Conservation (phyloP, 2,797 vertebrate species). For the Chelmon rostratus region DNA sequence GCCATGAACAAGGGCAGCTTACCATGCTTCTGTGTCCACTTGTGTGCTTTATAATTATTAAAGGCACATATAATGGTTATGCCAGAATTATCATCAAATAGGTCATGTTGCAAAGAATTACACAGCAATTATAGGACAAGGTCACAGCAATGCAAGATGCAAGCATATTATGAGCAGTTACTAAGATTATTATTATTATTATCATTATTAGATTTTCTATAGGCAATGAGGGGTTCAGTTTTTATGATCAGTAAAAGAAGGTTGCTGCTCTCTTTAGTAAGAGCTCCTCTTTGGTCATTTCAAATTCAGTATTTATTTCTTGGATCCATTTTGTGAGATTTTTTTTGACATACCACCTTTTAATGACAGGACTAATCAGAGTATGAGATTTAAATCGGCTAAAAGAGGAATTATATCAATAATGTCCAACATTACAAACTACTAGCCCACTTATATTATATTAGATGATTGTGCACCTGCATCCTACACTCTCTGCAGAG, state of each 20-base stretch:
- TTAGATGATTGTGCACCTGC: not conserved
- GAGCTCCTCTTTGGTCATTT: not conserved
- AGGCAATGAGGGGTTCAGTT: not conserved
- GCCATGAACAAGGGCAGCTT: constrained; percentile 20
- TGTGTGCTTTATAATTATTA: not conserved
- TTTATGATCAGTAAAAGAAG: not conserved
- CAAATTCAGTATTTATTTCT: not conserved
- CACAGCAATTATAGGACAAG: not conserved
- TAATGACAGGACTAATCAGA: not conserved
- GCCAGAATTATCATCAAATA: not conserved
- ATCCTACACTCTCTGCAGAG: not conserved
- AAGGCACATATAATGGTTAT: not conserved
- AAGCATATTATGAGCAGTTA: not conserved
- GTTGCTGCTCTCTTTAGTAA: not conserved
- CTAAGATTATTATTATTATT: too few relatives aligned
- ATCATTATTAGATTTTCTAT: not conserved
- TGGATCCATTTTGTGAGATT: not conserved
- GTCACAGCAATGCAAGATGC: not conserved
- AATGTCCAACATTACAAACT: not conserved
- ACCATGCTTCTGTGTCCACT: constrained; percentile 13
- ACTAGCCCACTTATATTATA: not conserved
- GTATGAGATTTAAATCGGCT: not conserved
- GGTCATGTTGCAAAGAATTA: not conserved
- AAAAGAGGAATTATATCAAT: not conserved
- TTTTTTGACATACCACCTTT: not conserved